phyloP scores from a whole-genome alignment of 2,888 invertebrate species.

The Cosmia pyralina region DNA sequence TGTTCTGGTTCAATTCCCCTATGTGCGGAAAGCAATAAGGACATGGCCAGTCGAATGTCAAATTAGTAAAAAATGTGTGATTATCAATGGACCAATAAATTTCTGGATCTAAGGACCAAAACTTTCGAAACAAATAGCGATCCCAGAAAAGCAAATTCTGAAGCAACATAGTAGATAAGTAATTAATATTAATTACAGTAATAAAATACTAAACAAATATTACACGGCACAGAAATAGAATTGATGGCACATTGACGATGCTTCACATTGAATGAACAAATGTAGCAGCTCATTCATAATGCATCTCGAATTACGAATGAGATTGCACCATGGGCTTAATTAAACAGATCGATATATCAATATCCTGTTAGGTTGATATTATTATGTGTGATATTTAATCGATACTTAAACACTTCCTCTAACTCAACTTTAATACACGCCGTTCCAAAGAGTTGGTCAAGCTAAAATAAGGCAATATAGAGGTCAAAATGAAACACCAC shows the following conservation, averaged over 20 bases:
- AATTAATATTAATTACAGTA: background rate
- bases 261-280: constrained; percentile 33
- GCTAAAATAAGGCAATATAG: background rate
- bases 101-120: background rate
- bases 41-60: background rate
- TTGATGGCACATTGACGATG: constrained; percentile 13
- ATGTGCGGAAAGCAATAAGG: background rate
- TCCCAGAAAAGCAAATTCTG: background rate
- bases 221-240: constrained; percentile 17
- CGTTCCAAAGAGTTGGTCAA: background rate
- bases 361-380: constrained; percentile 19
- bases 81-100: background rate
- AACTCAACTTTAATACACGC: background rate
- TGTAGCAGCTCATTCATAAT: constrained; percentile 54
- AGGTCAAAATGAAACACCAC: constrained; percentile 26
- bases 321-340: constrained; percentile 48
- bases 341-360: constrained; percentile 31
- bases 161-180: background rate
- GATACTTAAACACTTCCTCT: constrained; percentile 23
- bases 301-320: constrained; percentile 45
- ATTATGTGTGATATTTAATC: constrained; percentile 3
- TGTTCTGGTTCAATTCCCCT: background rate
- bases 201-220: background rate
- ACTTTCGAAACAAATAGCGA: background rate
- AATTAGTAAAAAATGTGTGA: no score